Evolutionary conservation across 2,888 invertebrate genomes (phyloP), one percentile per base, ranked within the genome.

Genomic region (Actias luna): DNA sequence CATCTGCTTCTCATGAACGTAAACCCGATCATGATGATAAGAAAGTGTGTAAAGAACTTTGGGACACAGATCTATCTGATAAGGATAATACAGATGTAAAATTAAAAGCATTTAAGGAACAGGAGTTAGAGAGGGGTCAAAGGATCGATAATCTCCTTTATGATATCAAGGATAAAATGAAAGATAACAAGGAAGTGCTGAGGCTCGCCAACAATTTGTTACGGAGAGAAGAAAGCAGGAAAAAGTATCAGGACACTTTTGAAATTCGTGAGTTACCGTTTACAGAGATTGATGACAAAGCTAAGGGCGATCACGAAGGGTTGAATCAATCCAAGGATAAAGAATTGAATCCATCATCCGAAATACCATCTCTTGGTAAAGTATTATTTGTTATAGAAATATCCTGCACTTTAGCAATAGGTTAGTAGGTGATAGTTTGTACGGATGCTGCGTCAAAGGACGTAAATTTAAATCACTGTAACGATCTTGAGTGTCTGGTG

Each of bases 141-240:
- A 81, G 84, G 39, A 90, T 92, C 35, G 80, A 88, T 63, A 74
- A 74, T 63, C 81, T 92, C 22, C 82, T 92, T n/a, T 73, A 73
- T 58, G 83, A 87, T 61, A 92, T 92, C 36, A 89, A 92, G 74
- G 88, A 85, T 62, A 89, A 88, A 66, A 90, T 91, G 90, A 91
- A 88, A 64, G 89, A 88, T 68, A 92, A 91, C 65, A 82, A 88
- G 70, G 91, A 92, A 62, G 90, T 92, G 5, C 70, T 88, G 42
- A 76, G 82, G 63, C 69, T 90, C 5, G 90, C 92, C 8, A 85
- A 92, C 70, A 91, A 79, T 68, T 74, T 92, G 64, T 68, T 92
- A 8, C 78, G 79, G 65, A 79, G 87, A 66, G 88, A 87, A 68
- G 88, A 88, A 29, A 70, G 62, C 50, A 83, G 73, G 50, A 83